phyloP scores from a whole-genome alignment of 2,797 vertebrate species.

The Galago senegalensis region DNA sequence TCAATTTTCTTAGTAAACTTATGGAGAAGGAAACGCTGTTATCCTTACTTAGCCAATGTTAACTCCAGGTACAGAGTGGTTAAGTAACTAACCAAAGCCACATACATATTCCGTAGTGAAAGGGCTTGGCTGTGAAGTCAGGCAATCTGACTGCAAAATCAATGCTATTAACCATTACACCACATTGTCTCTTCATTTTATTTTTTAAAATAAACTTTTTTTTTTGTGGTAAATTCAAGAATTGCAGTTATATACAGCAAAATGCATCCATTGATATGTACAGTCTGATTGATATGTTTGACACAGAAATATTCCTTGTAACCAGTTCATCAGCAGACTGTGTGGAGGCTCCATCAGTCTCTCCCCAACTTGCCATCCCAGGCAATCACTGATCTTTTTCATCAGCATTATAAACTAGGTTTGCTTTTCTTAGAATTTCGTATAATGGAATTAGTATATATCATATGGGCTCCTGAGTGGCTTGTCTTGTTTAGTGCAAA shows the following conservation, averaged over 20 bases:
- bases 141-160: background rate
- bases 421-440: background rate
- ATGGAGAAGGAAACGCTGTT: background rate
- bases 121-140: background rate
- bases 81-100: background rate
- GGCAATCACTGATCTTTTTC: background rate
- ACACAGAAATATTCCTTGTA: background rate
- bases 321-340: background rate
- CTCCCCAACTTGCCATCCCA: background rate
- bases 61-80: background rate
- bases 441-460: background rate
- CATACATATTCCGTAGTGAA: background rate
- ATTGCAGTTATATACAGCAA: slow-evolving; percentile 14
- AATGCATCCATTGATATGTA: background rate
- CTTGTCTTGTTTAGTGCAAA: background rate
- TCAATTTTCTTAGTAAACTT: slow-evolving; percentile 3
- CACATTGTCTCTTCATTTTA: background rate
- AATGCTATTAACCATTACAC: background rate
- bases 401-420: background rate
- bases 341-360: background rate
- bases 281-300: background rate
- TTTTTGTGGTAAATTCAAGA: background rate
- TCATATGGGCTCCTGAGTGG: background rate
- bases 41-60: background rate
- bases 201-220: background rate